These are phyloP conservation scores for Torymus texanus DNA, from an alignment of 2,888 invertebrate species.

Conservation along the genomic window DNA sequence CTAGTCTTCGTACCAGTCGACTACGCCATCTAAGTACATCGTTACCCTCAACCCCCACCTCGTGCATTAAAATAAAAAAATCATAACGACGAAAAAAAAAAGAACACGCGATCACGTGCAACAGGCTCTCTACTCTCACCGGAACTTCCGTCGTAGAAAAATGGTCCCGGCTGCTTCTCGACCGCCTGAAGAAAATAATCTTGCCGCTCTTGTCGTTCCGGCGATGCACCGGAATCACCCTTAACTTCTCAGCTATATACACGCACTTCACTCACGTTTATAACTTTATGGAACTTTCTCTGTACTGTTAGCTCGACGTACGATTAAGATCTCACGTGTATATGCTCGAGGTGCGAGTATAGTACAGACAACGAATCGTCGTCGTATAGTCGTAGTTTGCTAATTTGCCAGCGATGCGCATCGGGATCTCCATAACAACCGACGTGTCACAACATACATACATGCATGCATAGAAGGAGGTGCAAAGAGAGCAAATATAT, in stretches of 20 bases:
- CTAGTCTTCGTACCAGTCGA: no score
- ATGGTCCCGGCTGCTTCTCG: slow-evolving; percentile 23
- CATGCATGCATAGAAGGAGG: not conserved
- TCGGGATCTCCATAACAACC: slow-evolving; percentile 53
- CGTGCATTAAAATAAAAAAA: no score
- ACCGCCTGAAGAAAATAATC: not conserved
- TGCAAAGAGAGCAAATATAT: no score
- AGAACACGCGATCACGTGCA: not conserved
- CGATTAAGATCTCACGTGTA: slow-evolving; percentile 28
- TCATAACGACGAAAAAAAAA: not conserved
- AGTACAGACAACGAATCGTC: slow-evolving; percentile 6
- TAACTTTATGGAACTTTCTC: no score
- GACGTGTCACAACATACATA: slow-evolving; percentile 55
- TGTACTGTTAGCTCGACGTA: no score
- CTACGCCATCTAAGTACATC: no score
- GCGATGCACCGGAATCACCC: no score
- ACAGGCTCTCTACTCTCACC: slow-evolving; percentile 41
- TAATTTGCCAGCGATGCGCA: slow-evolving; percentile 12
- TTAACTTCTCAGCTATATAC: no score
- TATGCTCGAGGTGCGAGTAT: not conserved
- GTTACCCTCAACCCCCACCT: no score
- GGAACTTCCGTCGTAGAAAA: slow-evolving; percentile 54
- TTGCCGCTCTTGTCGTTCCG: not conserved
- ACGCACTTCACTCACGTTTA: no score
- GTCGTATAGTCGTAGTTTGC: not conserved